Conservation (phyloP, 2,113 vertebrate genomes). For the Microcebus lehilahytsara region DNA sequence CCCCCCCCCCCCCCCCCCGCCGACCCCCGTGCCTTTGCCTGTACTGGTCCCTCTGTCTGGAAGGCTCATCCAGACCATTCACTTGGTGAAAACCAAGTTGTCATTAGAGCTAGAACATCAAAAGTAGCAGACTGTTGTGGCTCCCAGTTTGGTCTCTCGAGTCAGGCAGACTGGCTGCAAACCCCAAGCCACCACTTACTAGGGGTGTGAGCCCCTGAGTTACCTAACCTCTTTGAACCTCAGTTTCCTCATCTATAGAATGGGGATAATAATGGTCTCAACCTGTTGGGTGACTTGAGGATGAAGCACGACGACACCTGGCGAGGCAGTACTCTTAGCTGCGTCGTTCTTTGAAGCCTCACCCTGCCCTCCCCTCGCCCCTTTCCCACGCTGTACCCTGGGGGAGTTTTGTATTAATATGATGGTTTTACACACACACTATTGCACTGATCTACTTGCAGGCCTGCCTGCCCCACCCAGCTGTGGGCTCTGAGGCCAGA, state of each 20-base stretch:
- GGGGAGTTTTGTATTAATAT: not conserved
- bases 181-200: not conserved
- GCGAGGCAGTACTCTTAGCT: not conserved
- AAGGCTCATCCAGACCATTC: not conserved
- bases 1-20: not conserved
- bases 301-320: not conserved
- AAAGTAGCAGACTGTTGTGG: not conserved
- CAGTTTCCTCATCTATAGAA: constrained; percentile 66
- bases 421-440: not conserved
- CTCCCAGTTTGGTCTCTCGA: not conserved
- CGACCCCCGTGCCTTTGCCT: not conserved
- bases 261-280: constrained; percentile 62
- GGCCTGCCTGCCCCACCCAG: not conserved
- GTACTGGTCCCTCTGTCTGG: not conserved
- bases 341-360: constrained; percentile 42
- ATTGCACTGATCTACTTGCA: not conserved
- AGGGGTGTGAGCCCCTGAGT: not conserved
- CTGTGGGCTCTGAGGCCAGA: not conserved
- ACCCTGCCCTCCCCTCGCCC: not conserved
- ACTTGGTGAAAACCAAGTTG: not conserved
- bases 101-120: not conserved
- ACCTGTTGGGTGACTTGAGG: not conserved
- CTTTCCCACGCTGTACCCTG: not conserved
- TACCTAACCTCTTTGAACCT: constrained; percentile 69
- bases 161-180: constrained; percentile 13